phyloP scores from a whole-genome alignment of 2,797 vertebrate genomes.

The Dermochelys coriacea region DNA sequence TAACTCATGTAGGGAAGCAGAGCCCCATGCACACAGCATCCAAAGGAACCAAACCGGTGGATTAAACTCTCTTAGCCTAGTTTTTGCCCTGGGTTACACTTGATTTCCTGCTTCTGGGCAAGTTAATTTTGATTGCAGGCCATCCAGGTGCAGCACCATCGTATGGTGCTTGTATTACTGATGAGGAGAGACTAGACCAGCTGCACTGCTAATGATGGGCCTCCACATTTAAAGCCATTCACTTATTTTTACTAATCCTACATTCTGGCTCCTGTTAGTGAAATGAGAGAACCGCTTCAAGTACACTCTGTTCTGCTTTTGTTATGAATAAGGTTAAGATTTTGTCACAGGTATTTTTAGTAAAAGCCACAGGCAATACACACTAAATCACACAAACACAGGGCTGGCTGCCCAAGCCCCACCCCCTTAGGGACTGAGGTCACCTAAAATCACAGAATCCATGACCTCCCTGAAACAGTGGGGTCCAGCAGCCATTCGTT shows the following conservation, averaged over 20 bases:
- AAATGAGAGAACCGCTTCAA: not conserved
- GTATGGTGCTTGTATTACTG: fast-evolving
- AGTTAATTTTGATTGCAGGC: fast-evolving
- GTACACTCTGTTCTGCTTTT: not conserved
- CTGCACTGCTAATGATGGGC: not conserved
- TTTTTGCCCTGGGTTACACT: fast-evolving
- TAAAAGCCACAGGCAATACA: not conserved
- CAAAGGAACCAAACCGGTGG: not conserved
- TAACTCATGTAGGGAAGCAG: not conserved
- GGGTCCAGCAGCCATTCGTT: not conserved
- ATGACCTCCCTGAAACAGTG: not conserved
- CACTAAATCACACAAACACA: not conserved
- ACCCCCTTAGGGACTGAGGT: not conserved
- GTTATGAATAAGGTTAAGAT: too few relatives aligned
- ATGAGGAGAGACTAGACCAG: not conserved
- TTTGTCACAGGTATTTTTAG: too few relatives aligned
- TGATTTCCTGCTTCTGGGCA: fast-evolving
- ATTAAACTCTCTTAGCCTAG: not conserved
- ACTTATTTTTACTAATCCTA: fast-evolving
- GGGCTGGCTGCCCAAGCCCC: too few relatives aligned
- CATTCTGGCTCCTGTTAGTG: not conserved
- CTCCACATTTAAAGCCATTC: not conserved
- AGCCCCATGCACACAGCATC: too few relatives aligned
- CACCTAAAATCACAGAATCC: not conserved
- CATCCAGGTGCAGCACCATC: not conserved